Conservation (phyloP, 2,113 vertebrate genomes). For the Raja brachyura region DNA sequence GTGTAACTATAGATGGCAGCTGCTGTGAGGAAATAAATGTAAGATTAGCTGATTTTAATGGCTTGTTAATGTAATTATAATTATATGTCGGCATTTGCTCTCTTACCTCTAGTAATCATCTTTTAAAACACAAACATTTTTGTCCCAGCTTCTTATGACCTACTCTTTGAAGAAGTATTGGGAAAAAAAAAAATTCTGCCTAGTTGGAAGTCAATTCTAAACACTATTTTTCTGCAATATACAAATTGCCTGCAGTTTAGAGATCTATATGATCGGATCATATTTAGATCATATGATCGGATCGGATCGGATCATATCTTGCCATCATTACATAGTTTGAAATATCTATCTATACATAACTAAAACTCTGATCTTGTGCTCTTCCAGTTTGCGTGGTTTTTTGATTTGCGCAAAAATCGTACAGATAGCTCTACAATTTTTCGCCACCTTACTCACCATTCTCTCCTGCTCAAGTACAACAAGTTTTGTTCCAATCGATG, state of each 20-base stretch:
- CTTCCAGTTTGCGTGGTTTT: too few species aligned
- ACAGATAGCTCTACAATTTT: too few species aligned
- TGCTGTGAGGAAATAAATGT: not conserved
- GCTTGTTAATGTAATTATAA: not conserved
- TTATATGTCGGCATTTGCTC: not conserved
- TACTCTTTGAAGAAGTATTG: not conserved
- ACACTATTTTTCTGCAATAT: not conserved
- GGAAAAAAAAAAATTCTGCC: not conserved
- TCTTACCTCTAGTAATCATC: not conserved
- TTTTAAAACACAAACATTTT: not conserved
- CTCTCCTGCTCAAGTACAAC: too few species aligned
- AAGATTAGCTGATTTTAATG: not conserved
- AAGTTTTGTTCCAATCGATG: too few species aligned
- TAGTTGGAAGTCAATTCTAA: not conserved
- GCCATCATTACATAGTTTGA: not conserved
- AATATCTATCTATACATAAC: not conserved
- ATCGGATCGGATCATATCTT: not conserved
- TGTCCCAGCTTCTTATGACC: not conserved
- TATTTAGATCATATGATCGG: too few species aligned
- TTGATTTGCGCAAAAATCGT: too few species aligned
- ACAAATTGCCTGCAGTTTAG: not conserved
- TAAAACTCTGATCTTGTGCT: too few species aligned
- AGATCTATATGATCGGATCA: not conserved
- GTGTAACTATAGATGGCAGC: too few species aligned
- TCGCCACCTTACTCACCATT: too few species aligned